A percentile compares a stretch with the other conserved stretches of the same genome.
These are phyloP conservation scores for Isoperla grammatica DNA, from an alignment of 2,888 invertebrate species.

Conservation along the genomic window DNA sequence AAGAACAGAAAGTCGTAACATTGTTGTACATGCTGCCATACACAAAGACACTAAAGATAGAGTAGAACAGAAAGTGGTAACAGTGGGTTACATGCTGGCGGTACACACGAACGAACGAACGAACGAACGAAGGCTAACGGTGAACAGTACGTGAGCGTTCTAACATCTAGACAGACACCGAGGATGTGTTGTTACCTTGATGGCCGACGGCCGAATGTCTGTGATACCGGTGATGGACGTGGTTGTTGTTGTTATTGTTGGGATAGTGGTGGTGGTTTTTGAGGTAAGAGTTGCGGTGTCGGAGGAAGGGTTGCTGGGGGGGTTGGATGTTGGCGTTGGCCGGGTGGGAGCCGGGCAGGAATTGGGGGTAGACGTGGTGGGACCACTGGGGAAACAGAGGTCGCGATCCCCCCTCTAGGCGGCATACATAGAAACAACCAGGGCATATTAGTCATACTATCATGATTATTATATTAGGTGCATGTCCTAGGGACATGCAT, in stretches of 20 bases:
- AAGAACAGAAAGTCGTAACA: no score
- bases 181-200: slow-evolving; percentile 47
- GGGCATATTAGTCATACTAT: no score
- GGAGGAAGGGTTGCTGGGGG: slow-evolving; percentile 48
- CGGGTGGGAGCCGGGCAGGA: slow-evolving; percentile 85
- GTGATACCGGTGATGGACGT: slow-evolving; percentile 51
- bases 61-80: no score
- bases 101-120: no score
- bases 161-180: slow-evolving; percentile 28
- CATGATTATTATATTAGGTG: no score
- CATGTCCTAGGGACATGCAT: no score
- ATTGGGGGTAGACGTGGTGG: slow-evolving; percentile 91
- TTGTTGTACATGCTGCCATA: no score
- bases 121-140: background rate
- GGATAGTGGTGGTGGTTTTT: slow-evolving; percentile 52
- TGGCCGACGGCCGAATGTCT: slow-evolving; percentile 54
- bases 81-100: no score
- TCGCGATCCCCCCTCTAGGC: slow-evolving; percentile 51
- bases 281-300: slow-evolving; percentile 46
- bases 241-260: slow-evolving; percentile 50
- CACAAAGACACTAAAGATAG: no score
- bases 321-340: slow-evolving; percentile 45
- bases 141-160: slow-evolving; percentile 16
- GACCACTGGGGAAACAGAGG: slow-evolving; percentile 93
- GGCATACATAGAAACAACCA: no score